Percentiles rank a stretch among this genome's conserved stretches.
phyloP scores from a whole-genome alignment of 2,113 vertebrate species.

The Hypocryptadius cinnamomeus region DNA sequence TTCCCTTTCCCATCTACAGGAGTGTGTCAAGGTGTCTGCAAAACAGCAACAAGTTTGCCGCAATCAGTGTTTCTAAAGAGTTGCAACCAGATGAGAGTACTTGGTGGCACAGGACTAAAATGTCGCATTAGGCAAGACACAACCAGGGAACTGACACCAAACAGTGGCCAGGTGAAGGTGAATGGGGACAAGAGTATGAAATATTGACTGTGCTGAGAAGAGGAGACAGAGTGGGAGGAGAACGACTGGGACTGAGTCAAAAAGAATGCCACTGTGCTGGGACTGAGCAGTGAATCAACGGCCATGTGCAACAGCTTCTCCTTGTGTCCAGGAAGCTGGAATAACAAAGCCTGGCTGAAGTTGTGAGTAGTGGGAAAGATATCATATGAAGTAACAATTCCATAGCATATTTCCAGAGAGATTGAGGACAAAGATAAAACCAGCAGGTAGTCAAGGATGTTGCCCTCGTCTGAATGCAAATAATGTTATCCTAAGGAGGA shows the following conservation, averaged over 20 bases:
- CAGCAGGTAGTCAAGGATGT: neutral
- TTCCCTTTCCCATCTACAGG: neutral
- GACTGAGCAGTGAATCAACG: neutral
- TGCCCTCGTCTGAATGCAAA: neutral
- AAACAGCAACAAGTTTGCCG: neutral
- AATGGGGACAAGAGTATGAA: neutral
- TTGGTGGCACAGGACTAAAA: neutral
- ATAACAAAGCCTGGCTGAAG: neutral
- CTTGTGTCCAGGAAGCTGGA: neutral
- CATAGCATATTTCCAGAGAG: neutral
- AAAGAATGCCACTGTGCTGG: conserved; percentile 4
- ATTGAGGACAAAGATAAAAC: neutral
- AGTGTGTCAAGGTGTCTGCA: neutral
- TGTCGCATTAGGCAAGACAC: neutral
- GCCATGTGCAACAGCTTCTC: neutral
- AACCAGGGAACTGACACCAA: neutral
- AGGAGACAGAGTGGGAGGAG: conserved; percentile 30
- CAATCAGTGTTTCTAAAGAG: neutral
- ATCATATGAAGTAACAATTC: neutral
- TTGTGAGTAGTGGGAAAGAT: neutral
- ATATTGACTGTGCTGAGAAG: neutral
- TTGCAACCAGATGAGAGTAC: neutral
- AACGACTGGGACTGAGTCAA: neutral
- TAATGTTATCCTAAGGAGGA: fast-evolving
- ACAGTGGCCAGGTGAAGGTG: neutral